Evolutionary conservation across 1,140 invertebrate species (phyloP).

Genomic region (Maniola jurtina): DNA sequence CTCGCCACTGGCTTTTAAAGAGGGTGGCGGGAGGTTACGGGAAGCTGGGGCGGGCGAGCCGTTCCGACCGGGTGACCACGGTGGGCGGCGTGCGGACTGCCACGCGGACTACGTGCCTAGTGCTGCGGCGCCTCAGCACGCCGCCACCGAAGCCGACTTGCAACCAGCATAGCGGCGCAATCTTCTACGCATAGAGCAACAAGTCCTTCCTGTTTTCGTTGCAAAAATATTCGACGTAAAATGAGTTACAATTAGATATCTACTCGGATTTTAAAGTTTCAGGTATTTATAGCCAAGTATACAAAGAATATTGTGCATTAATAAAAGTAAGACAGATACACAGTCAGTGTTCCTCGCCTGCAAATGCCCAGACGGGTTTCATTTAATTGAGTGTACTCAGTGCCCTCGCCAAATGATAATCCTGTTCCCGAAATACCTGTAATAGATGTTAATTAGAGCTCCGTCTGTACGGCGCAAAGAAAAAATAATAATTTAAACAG

Average conservation of each 20-base stretch:
- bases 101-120: conserved; percentile 43
- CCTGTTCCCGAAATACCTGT: conserved; percentile 70
- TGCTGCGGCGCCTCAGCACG: conserved; percentile 26
- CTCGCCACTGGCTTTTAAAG: conserved; percentile 78
- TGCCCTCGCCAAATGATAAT: conserved; percentile 69
- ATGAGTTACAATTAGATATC: no score
- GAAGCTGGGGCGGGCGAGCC: conserved; percentile 37
- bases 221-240: neutral
- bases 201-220: neutral
- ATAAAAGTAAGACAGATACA: neutral
- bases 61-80: conserved; percentile 71
- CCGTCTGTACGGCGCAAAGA: conserved; percentile 58
- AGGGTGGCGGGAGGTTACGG: conserved; percentile 52
- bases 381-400: conserved; percentile 74
- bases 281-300: no score
- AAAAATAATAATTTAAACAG: conserved; percentile 77
- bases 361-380: conserved; percentile 43
- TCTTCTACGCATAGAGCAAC: neutral
- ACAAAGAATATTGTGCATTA: neutral
- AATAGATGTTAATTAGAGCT: conserved; percentile 75
- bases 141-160: neutral
- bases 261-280: no score
- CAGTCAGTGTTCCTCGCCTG: conserved; percentile 15
- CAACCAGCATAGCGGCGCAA: no score
- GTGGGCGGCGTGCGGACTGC: conserved; percentile 44